Percentiles rank a stretch among this genome's conserved stretches.
Evolutionary conservation across 2,797 vertebrate genomes (phyloP).

Genomic region (Lutjanus campechanus): DNA sequence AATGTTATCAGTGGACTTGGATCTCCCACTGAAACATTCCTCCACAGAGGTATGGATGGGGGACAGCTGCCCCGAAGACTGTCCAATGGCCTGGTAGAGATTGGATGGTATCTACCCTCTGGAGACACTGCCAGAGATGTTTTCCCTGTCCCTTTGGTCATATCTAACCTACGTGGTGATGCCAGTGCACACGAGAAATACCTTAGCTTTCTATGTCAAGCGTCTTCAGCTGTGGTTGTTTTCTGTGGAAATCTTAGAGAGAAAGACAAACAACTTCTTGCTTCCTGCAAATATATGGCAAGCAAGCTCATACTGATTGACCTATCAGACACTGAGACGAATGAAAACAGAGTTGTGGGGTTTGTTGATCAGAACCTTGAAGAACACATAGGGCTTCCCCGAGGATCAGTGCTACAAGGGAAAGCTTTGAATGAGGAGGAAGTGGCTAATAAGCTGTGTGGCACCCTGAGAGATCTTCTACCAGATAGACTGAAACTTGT

Average conservation of each 20-base stretch:
- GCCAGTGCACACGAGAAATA: conserved; percentile 79
- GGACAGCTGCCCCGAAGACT: conserved; percentile 77
- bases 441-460: conserved; percentile 66
- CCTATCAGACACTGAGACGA: conserved; percentile 54
- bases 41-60: conserved; percentile 84
- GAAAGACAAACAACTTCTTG: conserved; percentile 75
- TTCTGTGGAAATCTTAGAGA: conserved; percentile 85
- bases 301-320: conserved; percentile 79
- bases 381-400: conserved; percentile 63
- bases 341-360: conserved; percentile 54
- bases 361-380: conserved; percentile 61
- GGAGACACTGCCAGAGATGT: conserved; percentile 72
- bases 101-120: conserved; percentile 87
- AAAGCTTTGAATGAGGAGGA: conserved; percentile 61
- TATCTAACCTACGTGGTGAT: conserved; percentile 88
- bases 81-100: conserved; percentile 86
- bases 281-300: conserved; percentile 68
- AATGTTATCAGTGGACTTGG: conserved; percentile 74
- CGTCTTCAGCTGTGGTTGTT: conserved; percentile 86
- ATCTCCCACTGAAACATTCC: conserved; percentile 80
- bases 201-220: conserved; percentile 83
- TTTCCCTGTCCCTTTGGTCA: conserved; percentile 83
- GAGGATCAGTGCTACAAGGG: conserved; percentile 68
- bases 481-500: conserved; percentile 65
- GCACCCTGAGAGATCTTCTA: conserved; percentile 67